Evolutionary conservation across 2,888 invertebrate genomes (phyloP).

Genomic region (Argyra leucocephala): DNA sequence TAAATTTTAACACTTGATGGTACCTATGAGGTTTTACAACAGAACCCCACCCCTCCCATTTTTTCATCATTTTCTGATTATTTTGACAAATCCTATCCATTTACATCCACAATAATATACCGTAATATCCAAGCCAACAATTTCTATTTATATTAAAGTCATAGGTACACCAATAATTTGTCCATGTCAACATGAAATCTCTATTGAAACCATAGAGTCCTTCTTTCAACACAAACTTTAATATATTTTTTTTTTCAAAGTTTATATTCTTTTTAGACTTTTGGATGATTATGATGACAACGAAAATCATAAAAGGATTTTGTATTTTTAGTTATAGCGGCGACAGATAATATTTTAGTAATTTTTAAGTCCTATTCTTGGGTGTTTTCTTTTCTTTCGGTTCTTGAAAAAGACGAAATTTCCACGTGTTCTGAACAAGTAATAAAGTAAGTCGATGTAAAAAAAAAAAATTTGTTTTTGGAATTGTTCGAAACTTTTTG

Average conservation of each 20-base stretch:
- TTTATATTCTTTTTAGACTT: not conserved
- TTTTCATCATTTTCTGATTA: too few species aligned
- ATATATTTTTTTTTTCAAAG: not conserved
- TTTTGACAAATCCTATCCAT: too few species aligned
- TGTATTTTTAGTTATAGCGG: not conserved
- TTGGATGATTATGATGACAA: not conserved
- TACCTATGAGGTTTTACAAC: too few species aligned
- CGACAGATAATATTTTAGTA: slow-evolving; percentile 6
- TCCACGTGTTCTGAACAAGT: not conserved
- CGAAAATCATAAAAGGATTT: not conserved
- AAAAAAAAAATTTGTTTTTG: not conserved
- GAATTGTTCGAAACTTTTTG: too few species aligned
- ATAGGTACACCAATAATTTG: too few species aligned
- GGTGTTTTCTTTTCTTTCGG: not conserved
- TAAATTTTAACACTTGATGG: too few species aligned
- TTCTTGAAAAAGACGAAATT: not conserved
- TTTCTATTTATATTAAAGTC: too few species aligned
- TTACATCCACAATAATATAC: too few species aligned
- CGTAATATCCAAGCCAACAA: too few species aligned
- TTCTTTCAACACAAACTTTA: not conserved
- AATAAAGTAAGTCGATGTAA: not conserved
- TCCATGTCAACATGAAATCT: too few species aligned
- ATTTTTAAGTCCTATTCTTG: not conserved
- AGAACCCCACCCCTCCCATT: too few species aligned
- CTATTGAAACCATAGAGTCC: not conserved